These are phyloP conservation scores for Chesias legatella DNA, from an alignment of 2,888 invertebrate species.

Conservation along the genomic window DNA sequence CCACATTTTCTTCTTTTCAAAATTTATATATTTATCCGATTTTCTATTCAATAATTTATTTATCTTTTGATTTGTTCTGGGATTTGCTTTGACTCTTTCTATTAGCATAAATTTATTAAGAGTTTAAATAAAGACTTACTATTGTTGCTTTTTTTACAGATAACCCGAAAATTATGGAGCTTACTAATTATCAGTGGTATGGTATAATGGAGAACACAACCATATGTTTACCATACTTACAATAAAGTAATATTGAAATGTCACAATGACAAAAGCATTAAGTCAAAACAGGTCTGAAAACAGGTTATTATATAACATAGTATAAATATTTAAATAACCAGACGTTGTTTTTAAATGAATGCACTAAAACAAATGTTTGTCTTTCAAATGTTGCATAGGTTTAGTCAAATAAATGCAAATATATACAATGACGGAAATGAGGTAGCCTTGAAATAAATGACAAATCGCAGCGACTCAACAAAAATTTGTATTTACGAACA, in stretches of 20 bases:
- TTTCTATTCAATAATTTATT: too few relatives aligned
- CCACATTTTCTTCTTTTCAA: too few relatives aligned
- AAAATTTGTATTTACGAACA: slow-evolving; percentile 1
- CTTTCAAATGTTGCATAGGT: neutral
- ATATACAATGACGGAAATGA: neutral
- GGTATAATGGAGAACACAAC: neutral
- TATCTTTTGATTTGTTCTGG: too few relatives aligned
- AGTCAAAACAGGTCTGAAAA: slow-evolving; percentile 5
- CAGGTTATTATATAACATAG: slow-evolving; percentile 5
- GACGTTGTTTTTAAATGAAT: slow-evolving; percentile 2
- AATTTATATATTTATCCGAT: too few relatives aligned
- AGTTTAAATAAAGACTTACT: too few relatives aligned
- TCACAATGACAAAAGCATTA: neutral
- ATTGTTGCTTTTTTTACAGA: too few relatives aligned
- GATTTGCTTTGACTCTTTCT: too few relatives aligned
- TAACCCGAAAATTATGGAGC: too few relatives aligned
- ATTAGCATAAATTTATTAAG: too few relatives aligned
- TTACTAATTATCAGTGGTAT: too few relatives aligned
- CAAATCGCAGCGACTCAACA: too few relatives aligned
- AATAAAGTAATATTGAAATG: neutral
- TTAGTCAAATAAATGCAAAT: neutral
- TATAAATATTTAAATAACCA: slow-evolving; percentile 4
- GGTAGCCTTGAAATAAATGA: neutral
- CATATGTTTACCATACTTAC: neutral
- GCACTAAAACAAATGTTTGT: slow-evolving; percentile 1